A percentile compares a stretch with the other conserved stretches of the same genome.
phyloP scores from a whole-genome alignment of 2,113 vertebrate genomes.

The Grus americana region DNA sequence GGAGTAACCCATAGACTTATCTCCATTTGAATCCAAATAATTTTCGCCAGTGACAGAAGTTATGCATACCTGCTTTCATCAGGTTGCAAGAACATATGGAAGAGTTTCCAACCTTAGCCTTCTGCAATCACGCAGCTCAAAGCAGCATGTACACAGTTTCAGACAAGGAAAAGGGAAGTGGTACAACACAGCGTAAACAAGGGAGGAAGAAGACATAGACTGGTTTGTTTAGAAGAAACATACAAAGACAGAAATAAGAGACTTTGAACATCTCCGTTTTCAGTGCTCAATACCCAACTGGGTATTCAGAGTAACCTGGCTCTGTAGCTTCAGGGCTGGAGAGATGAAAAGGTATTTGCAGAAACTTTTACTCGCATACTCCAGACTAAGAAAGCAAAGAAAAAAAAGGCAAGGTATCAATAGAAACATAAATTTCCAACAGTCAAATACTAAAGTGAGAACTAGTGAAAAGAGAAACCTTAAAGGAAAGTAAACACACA shows the following conservation, averaged over 20 bases:
- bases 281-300: not conserved
- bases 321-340: conserved; percentile 63
- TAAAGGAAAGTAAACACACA: not conserved
- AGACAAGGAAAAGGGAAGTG: not conserved
- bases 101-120: not conserved
- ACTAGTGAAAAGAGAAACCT: not conserved
- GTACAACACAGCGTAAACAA: not conserved
- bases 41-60: not conserved
- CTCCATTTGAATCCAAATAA: not conserved
- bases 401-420: conserved; percentile 56
- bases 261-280: not conserved
- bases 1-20: not conserved
- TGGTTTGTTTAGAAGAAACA: not conserved
- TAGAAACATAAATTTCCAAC: conserved; percentile 10
- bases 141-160: not conserved
- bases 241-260: not conserved
- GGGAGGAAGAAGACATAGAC: not conserved
- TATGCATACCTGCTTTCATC: not conserved
- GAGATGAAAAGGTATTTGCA: conserved; percentile 55
- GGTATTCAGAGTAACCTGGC: conserved; percentile 48
- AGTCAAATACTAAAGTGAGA: not conserved
- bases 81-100: not conserved
- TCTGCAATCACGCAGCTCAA: conserved; percentile 24
- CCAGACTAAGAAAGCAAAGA: conserved; percentile 71
- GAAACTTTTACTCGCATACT: conserved; percentile 51